Conservation (phyloP, 1,140 invertebrate species). For the Archegozetes longisetosus region DNA sequence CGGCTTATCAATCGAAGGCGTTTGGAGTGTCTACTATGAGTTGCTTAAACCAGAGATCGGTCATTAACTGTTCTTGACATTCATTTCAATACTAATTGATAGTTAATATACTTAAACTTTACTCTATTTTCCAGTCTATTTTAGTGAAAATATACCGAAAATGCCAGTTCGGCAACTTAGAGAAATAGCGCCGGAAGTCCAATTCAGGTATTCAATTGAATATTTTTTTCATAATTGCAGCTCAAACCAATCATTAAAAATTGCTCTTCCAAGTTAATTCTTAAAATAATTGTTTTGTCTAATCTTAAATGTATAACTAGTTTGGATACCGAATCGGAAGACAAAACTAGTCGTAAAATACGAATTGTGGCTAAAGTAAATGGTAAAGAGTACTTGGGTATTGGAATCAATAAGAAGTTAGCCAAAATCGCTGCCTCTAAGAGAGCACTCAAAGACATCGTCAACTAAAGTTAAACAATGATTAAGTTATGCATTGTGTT, state of each 20-base stretch:
- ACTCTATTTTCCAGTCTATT: slow-evolving; percentile 28
- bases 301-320: too few relatives aligned
- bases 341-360: background rate
- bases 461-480: too few relatives aligned
- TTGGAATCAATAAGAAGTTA: background rate
- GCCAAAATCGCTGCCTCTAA: background rate
- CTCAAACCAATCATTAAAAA: too few relatives aligned
- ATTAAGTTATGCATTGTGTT: too few relatives aligned
- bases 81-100: background rate
- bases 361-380: background rate
- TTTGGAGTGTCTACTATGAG: slow-evolving; percentile 63
- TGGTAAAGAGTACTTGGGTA: background rate
- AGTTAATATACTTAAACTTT: background rate
- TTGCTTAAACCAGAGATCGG: slow-evolving; percentile 39
- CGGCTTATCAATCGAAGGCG: slow-evolving; percentile 49
- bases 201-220: background rate
- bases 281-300: background rate
- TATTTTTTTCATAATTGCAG: background rate
- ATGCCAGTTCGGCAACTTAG: slow-evolving; percentile 37
- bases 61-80: slow-evolving; percentile 22
- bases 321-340: background rate
- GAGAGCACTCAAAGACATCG: background rate
- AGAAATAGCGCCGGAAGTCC: slow-evolving; percentile 27
- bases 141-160: slow-evolving; percentile 35
- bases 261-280: background rate